These are phyloP conservation scores for Anisognathus igniventris DNA, from an alignment of 2,797 vertebrate genomes.

Conservation along the genomic window DNA sequence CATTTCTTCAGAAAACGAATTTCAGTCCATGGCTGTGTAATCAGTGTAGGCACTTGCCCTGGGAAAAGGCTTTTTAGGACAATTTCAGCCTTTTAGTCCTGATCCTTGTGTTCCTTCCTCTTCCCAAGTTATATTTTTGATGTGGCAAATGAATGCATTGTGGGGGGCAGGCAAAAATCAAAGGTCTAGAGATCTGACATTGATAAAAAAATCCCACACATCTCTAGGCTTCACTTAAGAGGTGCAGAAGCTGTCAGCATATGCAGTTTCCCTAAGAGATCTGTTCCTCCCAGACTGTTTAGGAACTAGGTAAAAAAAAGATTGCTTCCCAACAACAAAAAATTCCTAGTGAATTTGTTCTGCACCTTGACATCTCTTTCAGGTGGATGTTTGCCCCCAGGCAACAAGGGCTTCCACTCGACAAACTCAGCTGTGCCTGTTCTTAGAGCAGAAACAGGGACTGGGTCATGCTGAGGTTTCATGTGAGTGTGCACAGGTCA, in stretches of 20 bases:
- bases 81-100: not conserved
- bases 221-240: not conserved
- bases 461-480: not conserved
- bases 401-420: not conserved
- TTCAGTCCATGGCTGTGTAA: not conserved
- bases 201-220: not conserved
- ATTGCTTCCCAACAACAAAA: not conserved
- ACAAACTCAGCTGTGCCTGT: not conserved
- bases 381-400: not conserved
- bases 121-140: not conserved
- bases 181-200: not conserved
- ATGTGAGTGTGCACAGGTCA: not conserved
- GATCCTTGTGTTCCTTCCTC: not conserved
- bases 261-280: not conserved
- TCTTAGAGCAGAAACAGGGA: not conserved
- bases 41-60: not conserved
- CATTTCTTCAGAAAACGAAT: not conserved
- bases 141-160: not conserved
- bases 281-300: not conserved
- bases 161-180: rapidly evolving
- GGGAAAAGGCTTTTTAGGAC: not conserved
- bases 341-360: not conserved
- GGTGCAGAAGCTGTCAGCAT: not conserved
- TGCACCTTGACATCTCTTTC: not conserved
- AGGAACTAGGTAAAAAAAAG: not conserved